Percentiles rank a stretch among this genome's conserved stretches.
Evolutionary conservation across 2,797 vertebrate species (phyloP).

Genomic region (Gymnothorax javanicus): DNA sequence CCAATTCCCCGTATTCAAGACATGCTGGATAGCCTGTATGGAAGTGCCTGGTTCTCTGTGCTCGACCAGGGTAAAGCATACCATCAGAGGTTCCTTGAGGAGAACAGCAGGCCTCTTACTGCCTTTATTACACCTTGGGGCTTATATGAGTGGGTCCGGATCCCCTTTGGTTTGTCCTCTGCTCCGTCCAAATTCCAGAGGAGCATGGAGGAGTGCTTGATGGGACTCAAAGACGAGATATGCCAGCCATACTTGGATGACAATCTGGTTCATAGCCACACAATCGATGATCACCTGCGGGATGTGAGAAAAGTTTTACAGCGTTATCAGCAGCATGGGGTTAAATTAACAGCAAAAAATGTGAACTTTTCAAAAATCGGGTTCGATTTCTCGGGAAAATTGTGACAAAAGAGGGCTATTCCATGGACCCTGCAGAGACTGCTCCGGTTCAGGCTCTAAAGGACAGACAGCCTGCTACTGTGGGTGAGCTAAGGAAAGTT

Average conservation of each 20-base stretch:
- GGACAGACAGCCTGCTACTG: conserved; percentile 16
- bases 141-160: conserved; percentile 33
- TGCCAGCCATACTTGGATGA: conserved; percentile 47
- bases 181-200: conserved; percentile 48
- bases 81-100: conserved; percentile 19
- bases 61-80: conserved; percentile 22
- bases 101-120: background rate
- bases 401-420: conserved; percentile 37
- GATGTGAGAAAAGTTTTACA: conserved; percentile 36
- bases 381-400: conserved; percentile 37
- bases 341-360: conserved; percentile 35
- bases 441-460: conserved; percentile 28
- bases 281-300: conserved; percentile 35
- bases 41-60: conserved; percentile 33
- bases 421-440: conserved; percentile 29
- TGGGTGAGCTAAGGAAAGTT: conserved; percentile 36
- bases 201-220: conserved; percentile 42
- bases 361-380: conserved; percentile 28
- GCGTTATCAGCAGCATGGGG: conserved; percentile 34
- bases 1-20: conserved; percentile 48
- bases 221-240: conserved; percentile 24
- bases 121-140: no score
- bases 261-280: conserved; percentile 37
- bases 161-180: conserved; percentile 41
- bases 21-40: conserved; percentile 53